phyloP scores from a whole-genome alignment of 2,888 invertebrate species.

The Andrena camellia region DNA sequence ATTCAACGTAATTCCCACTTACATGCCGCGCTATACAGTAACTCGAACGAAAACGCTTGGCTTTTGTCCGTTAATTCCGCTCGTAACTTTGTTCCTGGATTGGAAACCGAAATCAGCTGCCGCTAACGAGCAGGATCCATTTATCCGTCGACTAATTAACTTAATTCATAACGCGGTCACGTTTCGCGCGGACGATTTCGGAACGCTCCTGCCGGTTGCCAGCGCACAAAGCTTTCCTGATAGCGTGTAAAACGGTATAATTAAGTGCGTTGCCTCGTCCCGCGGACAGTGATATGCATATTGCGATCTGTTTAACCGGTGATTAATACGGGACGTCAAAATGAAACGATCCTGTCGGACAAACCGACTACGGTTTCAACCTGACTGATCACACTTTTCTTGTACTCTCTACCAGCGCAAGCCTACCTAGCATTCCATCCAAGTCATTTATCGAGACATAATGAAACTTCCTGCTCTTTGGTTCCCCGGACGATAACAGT shows the following conservation, averaged over 20 bases:
- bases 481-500: neutral
- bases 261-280: constrained; percentile 28
- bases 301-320: constrained; percentile 31
- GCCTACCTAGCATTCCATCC: neutral
- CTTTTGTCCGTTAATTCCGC: constrained; percentile 20
- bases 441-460: neutral
- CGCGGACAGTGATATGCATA: constrained; percentile 35
- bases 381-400: constrained; percentile 20
- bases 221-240: neutral
- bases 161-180: constrained; percentile 59
- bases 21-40: neutral
- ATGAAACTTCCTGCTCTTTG: neutral
- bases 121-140: constrained; percentile 46
- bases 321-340: constrained; percentile 48
- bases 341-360: neutral
- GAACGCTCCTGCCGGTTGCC: neutral
- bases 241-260: constrained; percentile 44
- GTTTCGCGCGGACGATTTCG: constrained; percentile 13
- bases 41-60: neutral
- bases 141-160: constrained; percentile 55
- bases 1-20: neutral
- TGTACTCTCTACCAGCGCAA: neutral
- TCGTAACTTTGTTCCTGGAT: constrained; percentile 28
- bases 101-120: constrained; percentile 20
- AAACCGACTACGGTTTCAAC: neutral